A percentile compares a stretch with the other conserved stretches of the same genome.
Conservation (phyloP, 1,140 invertebrate genomes). For the Panagrolaimus sp. region DNA sequence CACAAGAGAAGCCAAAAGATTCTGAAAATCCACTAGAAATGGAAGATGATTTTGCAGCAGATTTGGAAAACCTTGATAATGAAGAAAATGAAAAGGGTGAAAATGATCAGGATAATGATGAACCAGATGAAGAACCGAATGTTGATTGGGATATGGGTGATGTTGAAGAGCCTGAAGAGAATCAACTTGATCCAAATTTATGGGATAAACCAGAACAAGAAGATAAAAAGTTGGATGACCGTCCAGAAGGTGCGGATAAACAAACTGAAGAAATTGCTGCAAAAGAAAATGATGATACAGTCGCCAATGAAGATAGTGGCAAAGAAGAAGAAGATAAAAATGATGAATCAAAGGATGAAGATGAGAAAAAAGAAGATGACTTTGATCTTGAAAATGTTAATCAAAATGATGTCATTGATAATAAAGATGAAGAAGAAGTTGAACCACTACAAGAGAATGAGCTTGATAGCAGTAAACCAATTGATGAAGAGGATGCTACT, state of each 20-base stretch:
- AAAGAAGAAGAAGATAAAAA: slow-evolving; percentile 5
- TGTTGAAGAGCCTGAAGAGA: slow-evolving; percentile 54
- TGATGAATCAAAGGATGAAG: slow-evolving; percentile 52
- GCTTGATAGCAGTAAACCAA: too few species aligned
- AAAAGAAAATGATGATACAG: slow-evolving; percentile 49
- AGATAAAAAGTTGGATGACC: slow-evolving; percentile 68
- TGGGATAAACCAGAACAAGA: slow-evolving; percentile 70
- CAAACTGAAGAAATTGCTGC: slow-evolving; percentile 48
- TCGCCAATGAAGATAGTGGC: slow-evolving; percentile 57
- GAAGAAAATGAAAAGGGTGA: slow-evolving; percentile 52
- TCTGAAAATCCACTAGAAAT: slow-evolving; percentile 67
- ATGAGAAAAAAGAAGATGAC: slow-evolving; percentile 60
- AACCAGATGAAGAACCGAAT: slow-evolving; percentile 52
- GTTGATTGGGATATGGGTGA: slow-evolving; percentile 60
- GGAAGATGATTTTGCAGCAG: slow-evolving; percentile 55
- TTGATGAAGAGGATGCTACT: too few species aligned
- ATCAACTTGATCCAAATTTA: slow-evolving; percentile 52
- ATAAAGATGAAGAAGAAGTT: slow-evolving; percentile 22
- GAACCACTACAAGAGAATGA: too few species aligned
- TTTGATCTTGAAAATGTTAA: slow-evolving; percentile 59
- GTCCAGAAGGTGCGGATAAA: slow-evolving; percentile 50
- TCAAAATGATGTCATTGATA: slow-evolving; percentile 31
- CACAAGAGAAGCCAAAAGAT: slow-evolving; percentile 74
- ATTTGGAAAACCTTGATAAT: slow-evolving; percentile 52
- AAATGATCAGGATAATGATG: slow-evolving; percentile 28